Percentiles rank a stretch among this genome's conserved stretches.
phyloP scores from a whole-genome alignment of 2,888 invertebrate genomes.

The Nomada goodeniana region DNA sequence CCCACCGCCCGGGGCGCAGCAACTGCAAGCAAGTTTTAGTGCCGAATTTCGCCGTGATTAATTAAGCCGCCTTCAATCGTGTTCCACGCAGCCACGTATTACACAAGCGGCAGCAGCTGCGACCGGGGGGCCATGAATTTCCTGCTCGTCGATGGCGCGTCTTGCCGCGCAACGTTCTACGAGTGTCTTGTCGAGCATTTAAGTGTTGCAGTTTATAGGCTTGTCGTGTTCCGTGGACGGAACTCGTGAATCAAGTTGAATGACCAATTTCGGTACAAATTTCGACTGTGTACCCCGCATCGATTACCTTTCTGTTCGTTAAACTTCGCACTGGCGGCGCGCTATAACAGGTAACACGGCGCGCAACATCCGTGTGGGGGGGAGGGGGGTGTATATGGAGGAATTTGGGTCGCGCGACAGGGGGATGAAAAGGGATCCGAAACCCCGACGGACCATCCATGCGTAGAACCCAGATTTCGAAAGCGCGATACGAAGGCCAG shows the following conservation, averaged over 20 bases:
- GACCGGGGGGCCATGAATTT: conserved; percentile 18
- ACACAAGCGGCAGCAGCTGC: conserved; percentile 29
- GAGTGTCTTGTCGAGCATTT: not conserved
- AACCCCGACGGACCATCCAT: conserved; percentile 1
- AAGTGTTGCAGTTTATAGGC: not conserved
- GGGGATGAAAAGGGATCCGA: not conserved
- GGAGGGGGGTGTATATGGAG: not conserved
- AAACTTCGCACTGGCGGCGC: not conserved
- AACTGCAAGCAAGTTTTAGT: conserved; percentile 31
- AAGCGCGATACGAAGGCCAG: conserved; percentile 8
- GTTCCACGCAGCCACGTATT: conserved; percentile 26
- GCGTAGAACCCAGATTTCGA: not conserved
- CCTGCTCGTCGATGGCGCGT: not conserved
- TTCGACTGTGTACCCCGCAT: not conserved
- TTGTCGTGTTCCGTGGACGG: not conserved
- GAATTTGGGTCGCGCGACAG: not conserved
- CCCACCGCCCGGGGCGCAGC: conserved; percentile 3
- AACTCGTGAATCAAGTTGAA: not conserved
- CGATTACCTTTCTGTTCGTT: not conserved
- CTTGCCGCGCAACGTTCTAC: not conserved
- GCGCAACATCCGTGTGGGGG: not conserved
- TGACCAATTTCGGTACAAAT: not conserved
- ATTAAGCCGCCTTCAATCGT: conserved; percentile 50
- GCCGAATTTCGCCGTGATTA: conserved; percentile 45
- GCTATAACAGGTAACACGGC: too few relatives aligned